Base-by-base conservation (phyloP, 2,797 vertebrate species). In the Lindbergichthys nudifrons region DNA sequence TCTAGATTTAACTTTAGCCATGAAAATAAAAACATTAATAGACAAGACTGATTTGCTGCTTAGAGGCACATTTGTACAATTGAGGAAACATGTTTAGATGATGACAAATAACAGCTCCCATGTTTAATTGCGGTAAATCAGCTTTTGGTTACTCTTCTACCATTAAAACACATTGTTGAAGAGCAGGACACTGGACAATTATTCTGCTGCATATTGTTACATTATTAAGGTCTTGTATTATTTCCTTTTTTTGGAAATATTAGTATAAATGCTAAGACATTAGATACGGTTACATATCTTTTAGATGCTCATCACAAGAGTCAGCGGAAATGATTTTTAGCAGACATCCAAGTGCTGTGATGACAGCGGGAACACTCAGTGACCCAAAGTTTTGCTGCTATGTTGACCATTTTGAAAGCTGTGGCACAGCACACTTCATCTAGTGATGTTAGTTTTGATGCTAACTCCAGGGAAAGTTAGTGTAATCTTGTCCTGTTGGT, bases 401-500 rank as follows among this genome's bases (percentile, higher is more conserved):
- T 8, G 4, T 48, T 85, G 73, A 78, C 66, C 69, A 12, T 65
- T 88, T 80, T 56, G 51, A 47, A 67, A 75, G 72, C 50, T 19
- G 47, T 59, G 62, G 63, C 41, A 52, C n/a, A 39, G 54, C 67
- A 62, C 67, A 71, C 52, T 57, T 18, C 10, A 30, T 71, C 53
- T 58, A 59, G 73, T 82, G 60, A 69, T 67, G 78, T 81, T 88
- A 90, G 84, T 83, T 67, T 43, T 66, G 83, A 89, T 81, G 87
- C 87, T 87, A 91, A 90, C 85, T 90, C 82, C 70, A 61, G 84
- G 72, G 89, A 89, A 88, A 88, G 87, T 89, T 86, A 75, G 79
- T 70, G 84, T 87, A 80, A 89, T 87, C 75, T 71, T 50, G 87
- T 86, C 79, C 86, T 79, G 42, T 85, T 75, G 84, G 89, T 85